Base-by-base conservation (phyloP, 2,797 vertebrate genomes). In the Lepidocolaptes lacrymiger region DNA sequence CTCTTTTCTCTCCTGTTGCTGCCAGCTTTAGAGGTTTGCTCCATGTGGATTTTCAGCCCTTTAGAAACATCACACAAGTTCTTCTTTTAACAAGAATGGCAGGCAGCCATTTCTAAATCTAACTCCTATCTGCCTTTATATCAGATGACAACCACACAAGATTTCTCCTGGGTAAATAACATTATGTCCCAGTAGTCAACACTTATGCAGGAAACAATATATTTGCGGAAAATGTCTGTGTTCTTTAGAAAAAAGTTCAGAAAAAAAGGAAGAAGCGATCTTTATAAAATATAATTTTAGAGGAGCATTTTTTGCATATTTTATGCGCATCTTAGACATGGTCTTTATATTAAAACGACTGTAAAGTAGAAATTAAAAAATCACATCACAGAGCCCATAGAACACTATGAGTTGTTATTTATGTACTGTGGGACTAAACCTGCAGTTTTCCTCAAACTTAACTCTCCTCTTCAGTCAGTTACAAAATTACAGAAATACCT, bases 1-100 rank as follows among this genome's bases (percentile, higher is more conserved):
- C 85, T 91, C 94, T 92, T 96, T 97, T 72, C 91, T 94, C 11
- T 73, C 66, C 55, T 95, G 96, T 95, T 90, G 96, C 92, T 97
- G 97, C 95, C 98, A 98, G 88, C 69, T 88, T 90, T 41, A 58
- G 93, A 92, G 97, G 97, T 98, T 98, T 97, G 98, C 97, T 98
- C 97, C 97, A 97, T 77, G 93, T 95, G 97, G 88, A 93, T 97
- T 98, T 95, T 97, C 97, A 96, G 97, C 97, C 96, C 96, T 97
- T 98, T 85, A 94, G 85, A 92, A 97, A 98, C 91, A 98, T 98
- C 96, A 96, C 96, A 98, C 92, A 97, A 97, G 95, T 97, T 97
- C 96, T 96, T 97, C 96, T 97, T 96, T 97, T 97, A 97, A 97
- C 96, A 95, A 97, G 89, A 97, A 98, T 98, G 98, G 98, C 98